Evolutionary conservation across 1,140 invertebrate genomes (phyloP).

Genomic region (Oscheius sp.): DNA sequence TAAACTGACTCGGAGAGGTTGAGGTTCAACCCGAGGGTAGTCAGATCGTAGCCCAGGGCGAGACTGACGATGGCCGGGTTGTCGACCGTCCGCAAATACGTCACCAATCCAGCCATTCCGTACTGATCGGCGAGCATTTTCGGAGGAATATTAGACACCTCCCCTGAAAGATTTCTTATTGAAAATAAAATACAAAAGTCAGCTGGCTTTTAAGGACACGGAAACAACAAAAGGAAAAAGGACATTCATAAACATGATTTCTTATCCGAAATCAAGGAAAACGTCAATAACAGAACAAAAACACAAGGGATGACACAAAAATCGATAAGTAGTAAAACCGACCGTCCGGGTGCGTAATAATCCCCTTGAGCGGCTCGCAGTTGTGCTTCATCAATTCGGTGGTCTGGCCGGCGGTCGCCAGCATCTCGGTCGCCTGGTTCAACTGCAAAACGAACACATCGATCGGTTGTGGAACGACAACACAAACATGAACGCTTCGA

Average conservation of each 20-base stretch:
- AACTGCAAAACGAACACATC: constrained; percentile 20
- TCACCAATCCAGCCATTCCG: constrained; percentile 93
- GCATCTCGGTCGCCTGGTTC: constrained; percentile 13
- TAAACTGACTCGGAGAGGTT: constrained; percentile 80
- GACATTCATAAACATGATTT: too few relatives aligned
- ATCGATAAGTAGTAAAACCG: constrained; percentile 57
- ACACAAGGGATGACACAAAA: neutral
- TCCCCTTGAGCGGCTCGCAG: constrained; percentile 66
- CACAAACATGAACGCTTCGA: too few relatives aligned
- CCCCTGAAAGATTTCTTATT: constrained; percentile 62
- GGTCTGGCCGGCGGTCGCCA: neutral
- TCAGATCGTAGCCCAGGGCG: constrained; percentile 92
- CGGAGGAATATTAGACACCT: constrained; percentile 91
- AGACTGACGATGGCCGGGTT: constrained; percentile 69
- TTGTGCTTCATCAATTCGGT: constrained; percentile 1
- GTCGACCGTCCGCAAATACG: constrained; percentile 94
- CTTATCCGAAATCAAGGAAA: neutral
- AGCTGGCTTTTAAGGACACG: neutral
- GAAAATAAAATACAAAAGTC: neutral
- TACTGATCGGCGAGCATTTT: constrained; percentile 99
- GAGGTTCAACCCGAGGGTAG: constrained; percentile 91
- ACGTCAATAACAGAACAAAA: neutral
- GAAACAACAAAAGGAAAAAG: too few relatives aligned
- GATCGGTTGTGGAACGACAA: too few relatives aligned
- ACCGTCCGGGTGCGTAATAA: constrained; percentile 91